Evolutionary conservation across 2,113 vertebrate genomes (phyloP), one percentile per base, ranked within the genome.

Genomic region (Apodemus sylvaticus): DNA sequence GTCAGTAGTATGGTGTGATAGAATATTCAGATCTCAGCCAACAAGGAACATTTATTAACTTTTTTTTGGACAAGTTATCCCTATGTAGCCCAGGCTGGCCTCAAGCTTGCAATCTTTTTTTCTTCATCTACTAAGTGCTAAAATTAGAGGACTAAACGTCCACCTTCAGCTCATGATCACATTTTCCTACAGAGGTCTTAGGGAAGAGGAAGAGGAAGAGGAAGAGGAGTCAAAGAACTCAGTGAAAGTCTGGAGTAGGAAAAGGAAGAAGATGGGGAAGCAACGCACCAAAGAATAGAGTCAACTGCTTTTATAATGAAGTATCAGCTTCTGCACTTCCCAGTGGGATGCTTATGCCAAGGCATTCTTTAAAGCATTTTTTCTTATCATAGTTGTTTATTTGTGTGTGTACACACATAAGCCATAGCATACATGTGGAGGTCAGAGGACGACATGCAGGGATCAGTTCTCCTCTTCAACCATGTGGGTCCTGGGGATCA

Each of bases 1-100:
- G 2, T 34, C 19, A n/a, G 20, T 20, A 81, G 34, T 5, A 58
- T 34, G 10, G 0, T n/a, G 5, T 22, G 77, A n/a, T 58, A 58
- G 78, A 58, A 13, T n/a, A 53, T n/a, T 79, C 20, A 81, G 19
- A 55, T 58, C 10, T 58, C 55, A 58, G 53, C 78, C 78, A 81
- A 14, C 34, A 36, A 81, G 51, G 9, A 55, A 81, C 19, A 71
- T 20, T 36, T 79, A 36, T 53, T 53, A 36, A 2, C 17, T 78
- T 42, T 77, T 26, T 17, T 36, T 26, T 45, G 22, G 34, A 81
- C 36, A n/a, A 24, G 34, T n/a, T 81, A 34, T 55, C 51, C 9
- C 34, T 24, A n/a, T 22, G 78, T 58, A 81, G 10, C 11, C 34
- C 36, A 58, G 51, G 31, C 20, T 81, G 34, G 34, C 36, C 78